Conservation (phyloP, 2,113 vertebrate species). For the Pongo abelii region DNA sequence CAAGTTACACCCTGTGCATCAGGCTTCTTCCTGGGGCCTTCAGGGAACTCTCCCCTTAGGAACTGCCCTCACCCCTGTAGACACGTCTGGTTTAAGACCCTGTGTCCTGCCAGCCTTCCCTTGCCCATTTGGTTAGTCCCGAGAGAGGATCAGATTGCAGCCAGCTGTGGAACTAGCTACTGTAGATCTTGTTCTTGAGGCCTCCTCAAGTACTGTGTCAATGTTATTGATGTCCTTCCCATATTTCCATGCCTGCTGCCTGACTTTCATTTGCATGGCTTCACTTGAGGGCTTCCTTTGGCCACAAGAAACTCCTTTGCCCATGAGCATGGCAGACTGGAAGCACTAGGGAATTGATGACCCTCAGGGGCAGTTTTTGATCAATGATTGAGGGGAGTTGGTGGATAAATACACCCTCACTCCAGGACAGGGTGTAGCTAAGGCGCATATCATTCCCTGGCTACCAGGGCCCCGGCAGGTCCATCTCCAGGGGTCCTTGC, state of each 20-base stretch:
- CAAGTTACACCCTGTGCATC: neutral
- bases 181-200: neutral
- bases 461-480: too few relatives aligned
- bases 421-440: neutral
- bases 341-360: neutral
- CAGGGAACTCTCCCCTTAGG: neutral
- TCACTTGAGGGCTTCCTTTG: neutral
- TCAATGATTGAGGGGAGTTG: neutral
- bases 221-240: neutral
- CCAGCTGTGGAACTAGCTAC: neutral
- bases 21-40: neutral
- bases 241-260: neutral
- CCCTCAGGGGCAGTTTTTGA: neutral
- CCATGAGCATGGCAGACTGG: neutral
- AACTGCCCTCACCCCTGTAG: neutral
- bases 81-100: neutral
- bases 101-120: neutral
- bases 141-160: neutral
- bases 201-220: neutral
- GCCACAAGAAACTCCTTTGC: neutral
- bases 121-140: neutral
- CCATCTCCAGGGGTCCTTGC: neutral
- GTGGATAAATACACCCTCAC: neutral
- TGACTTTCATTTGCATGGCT: neutral
- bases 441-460: neutral